Percentiles rank a stretch among this genome's conserved stretches.
phyloP scores from a whole-genome alignment of 2,888 invertebrate species.

The Halictus ligatus region DNA sequence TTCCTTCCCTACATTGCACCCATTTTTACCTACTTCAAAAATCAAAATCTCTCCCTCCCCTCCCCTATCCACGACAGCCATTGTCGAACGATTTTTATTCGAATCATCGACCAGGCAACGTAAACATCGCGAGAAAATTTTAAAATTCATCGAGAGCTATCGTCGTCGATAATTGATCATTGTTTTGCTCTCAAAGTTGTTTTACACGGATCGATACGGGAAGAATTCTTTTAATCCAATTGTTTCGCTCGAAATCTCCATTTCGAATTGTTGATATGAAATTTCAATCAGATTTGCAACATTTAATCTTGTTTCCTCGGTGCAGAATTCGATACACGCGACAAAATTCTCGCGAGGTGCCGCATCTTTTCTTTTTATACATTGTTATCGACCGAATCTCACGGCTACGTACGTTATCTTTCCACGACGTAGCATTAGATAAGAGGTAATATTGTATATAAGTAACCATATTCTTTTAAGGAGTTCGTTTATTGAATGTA shows the following conservation, averaged over 20 bases:
- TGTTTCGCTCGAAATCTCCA: not conserved
- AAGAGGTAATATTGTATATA: slow-evolving; percentile 2
- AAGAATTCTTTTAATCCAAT: not conserved
- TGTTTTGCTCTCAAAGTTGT: not conserved
- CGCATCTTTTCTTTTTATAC: not conserved
- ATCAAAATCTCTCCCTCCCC: not conserved
- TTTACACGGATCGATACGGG: not conserved
- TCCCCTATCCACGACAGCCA: too few relatives aligned
- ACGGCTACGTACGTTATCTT: not conserved
- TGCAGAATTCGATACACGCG: not conserved
- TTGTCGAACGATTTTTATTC: not conserved
- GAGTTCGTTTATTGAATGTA: not conserved
- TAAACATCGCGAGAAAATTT: not conserved
- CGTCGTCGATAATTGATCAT: not conserved
- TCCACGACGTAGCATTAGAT: not conserved
- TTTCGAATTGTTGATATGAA: not conserved
- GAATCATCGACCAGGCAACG: not conserved
- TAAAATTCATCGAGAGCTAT: not conserved
- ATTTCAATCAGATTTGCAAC: not conserved
- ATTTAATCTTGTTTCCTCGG: not conserved
- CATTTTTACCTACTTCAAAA: not conserved
- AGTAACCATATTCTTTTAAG: not conserved
- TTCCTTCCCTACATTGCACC: not conserved
- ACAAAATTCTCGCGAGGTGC: not conserved
- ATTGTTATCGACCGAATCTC: not conserved